A percentile compares a stretch with the other conserved stretches of the same genome.
Conservation (phyloP, 2,113 vertebrate species). For the Thalassoma bifasciatum region DNA sequence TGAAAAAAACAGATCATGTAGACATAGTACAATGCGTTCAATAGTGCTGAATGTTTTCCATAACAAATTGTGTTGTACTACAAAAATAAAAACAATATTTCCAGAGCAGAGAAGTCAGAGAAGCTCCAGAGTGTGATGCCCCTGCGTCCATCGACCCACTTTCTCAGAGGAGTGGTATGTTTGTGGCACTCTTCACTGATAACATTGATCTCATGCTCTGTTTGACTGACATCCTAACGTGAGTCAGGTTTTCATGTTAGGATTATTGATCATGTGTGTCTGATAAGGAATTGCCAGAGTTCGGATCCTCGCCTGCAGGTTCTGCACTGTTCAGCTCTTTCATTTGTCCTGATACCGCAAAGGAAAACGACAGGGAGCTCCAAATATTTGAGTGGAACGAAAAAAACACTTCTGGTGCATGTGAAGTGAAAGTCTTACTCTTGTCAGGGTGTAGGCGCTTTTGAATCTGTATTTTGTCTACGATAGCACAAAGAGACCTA, state of each 20-base stretch:
- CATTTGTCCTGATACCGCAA: neutral
- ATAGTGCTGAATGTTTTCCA: too few species aligned
- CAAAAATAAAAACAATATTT: neutral
- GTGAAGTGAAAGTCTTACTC: neutral
- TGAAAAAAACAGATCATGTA: too few species aligned
- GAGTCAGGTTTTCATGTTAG: conserved; percentile 6
- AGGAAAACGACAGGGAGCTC: neutral
- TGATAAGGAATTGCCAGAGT: conserved; percentile 20
- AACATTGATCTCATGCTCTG: conserved; percentile 18
- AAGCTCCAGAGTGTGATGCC: neutral
- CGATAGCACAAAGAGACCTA: neutral
- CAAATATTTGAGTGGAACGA: neutral
- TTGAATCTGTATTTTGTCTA: neutral
- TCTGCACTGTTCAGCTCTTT: neutral
- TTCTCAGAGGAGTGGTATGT: neutral
- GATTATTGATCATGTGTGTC: conserved; percentile 31
- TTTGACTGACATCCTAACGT: conserved; percentile 27
- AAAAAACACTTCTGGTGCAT: neutral
- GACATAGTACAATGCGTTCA: too few species aligned
- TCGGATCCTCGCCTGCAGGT: conserved; percentile 5
- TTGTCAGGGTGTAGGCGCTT: neutral
- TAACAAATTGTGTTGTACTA: too few species aligned
- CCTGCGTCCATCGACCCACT: neutral
- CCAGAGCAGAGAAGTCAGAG: neutral
- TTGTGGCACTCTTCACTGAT: conserved; percentile 6